Percentiles rank a stretch among this genome's conserved stretches.
phyloP scores from a whole-genome alignment of 2,888 invertebrate species.

The Meliscaeva auricollis region DNA sequence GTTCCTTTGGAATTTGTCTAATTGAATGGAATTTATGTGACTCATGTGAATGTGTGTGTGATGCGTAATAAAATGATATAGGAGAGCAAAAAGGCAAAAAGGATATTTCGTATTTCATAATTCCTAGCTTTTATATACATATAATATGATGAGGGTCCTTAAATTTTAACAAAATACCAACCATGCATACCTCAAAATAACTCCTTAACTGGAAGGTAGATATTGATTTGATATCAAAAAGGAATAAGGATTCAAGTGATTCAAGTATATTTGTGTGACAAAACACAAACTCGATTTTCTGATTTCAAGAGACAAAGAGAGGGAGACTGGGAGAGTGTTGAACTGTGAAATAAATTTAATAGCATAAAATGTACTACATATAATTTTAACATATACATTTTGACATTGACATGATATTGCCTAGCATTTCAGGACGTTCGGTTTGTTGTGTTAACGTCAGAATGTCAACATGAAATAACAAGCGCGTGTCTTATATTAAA shows the following conservation, averaged over 20 bases:
- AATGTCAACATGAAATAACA: slow-evolving; percentile 36
- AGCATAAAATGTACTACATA: no score
- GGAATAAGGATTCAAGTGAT: neutral
- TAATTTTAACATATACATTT: neutral
- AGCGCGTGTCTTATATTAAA: slow-evolving; percentile 7
- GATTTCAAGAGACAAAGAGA: neutral
- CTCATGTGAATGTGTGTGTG: neutral
- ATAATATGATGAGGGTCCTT: slow-evolving; percentile 25
- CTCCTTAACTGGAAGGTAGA: neutral
- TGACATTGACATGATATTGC: slow-evolving; percentile 4
- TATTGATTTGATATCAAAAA: slow-evolving; percentile 14
- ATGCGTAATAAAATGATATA: slow-evolving; percentile 2
- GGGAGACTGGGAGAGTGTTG: neutral
- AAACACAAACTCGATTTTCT: neutral
- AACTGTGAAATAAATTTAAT: neutral
- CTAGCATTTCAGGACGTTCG: neutral
- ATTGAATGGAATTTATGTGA: slow-evolving; percentile 35
- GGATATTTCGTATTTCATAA: slow-evolving; percentile 16
- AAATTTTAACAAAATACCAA: slow-evolving; percentile 16
- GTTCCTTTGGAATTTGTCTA: slow-evolving; percentile 32
- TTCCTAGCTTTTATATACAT: neutral
- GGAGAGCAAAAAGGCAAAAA: no score
- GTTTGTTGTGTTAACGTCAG: slow-evolving; percentile 8
- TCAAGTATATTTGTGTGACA: neutral
- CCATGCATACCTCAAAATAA: neutral